Evolutionary conservation across 2,113 vertebrate genomes (phyloP).

Genomic region (Pelmatolapia mariae): DNA sequence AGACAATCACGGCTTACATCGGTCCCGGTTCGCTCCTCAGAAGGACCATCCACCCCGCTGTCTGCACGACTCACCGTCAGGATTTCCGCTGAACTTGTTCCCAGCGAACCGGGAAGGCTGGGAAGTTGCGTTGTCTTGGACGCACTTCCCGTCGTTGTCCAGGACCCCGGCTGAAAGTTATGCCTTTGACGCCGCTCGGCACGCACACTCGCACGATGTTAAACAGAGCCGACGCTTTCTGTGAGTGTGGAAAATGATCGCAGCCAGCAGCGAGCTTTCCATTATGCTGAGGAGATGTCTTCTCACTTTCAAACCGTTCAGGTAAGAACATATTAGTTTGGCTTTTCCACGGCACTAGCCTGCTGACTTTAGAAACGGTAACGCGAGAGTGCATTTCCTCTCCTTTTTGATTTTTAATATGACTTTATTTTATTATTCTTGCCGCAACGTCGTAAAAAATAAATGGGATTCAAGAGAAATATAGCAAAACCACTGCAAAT

Average conservation of each 20-base stretch:
- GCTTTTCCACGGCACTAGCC: background rate
- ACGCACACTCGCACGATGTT: constrained; percentile 9
- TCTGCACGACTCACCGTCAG: background rate
- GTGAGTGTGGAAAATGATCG: constrained; percentile 65
- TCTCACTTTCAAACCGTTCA: constrained; percentile 95
- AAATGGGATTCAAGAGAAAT: background rate
- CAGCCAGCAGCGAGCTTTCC: constrained; percentile 82
- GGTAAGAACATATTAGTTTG: constrained; percentile 76
- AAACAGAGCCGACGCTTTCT: background rate
- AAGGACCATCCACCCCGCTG: background rate
- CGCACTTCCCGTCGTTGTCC: background rate
- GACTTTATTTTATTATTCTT: background rate
- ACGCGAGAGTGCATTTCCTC: background rate
- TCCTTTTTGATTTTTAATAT: background rate
- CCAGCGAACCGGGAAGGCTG: background rate
- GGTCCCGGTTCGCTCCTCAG: background rate
- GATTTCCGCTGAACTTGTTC: constrained; percentile 14
- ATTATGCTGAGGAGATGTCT: constrained; percentile 95
- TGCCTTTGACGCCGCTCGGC: background rate
- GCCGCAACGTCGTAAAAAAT: background rate
- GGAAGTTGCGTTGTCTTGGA: constrained; percentile 7
- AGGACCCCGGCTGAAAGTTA: constrained; percentile 10
- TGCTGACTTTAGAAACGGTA: background rate
- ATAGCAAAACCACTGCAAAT: background rate
- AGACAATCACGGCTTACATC: background rate